Evolutionary conservation across 2,888 invertebrate species (phyloP).

Genomic region (Caradrina kadenii): DNA sequence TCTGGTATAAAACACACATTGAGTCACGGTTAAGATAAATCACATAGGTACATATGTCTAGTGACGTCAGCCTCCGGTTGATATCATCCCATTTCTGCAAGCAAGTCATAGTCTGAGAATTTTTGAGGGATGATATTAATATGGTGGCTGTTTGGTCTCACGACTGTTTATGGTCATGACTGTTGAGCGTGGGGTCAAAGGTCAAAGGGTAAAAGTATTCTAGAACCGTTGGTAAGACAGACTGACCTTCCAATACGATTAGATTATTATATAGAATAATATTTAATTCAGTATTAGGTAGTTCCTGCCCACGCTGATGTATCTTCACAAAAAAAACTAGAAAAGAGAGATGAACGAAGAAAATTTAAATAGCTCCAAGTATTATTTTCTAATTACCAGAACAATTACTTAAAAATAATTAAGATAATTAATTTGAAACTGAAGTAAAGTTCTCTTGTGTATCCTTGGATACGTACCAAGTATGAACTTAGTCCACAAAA

Average conservation of each 20-base stretch:
- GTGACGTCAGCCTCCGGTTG: slow-evolving; percentile 9
- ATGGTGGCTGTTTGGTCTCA: too few species aligned
- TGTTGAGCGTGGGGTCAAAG: too few species aligned
- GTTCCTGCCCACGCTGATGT: too few species aligned
- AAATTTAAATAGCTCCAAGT: neutral
- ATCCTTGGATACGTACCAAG: slow-evolving; percentile 6
- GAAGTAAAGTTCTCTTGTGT: slow-evolving; percentile 9
- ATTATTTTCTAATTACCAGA: neutral
- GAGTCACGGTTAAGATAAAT: slow-evolving; percentile 11
- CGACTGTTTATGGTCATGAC: too few species aligned
- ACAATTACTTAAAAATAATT: neutral
- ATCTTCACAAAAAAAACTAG: too few species aligned
- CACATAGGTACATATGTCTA: neutral
- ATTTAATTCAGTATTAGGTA: too few species aligned
- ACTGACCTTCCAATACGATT: too few species aligned
- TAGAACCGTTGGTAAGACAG: too few species aligned
- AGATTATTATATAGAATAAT: too few species aligned
- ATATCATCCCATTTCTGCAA: neutral
- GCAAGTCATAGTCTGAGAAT: slow-evolving; percentile 28
- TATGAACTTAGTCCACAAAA: slow-evolving; percentile 26
- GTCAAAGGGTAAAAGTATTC: too few species aligned
- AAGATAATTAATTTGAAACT: slow-evolving; percentile 13
- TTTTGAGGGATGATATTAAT: neutral
- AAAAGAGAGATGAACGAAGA: neutral
- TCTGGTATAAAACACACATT: neutral